Base-by-base conservation (phyloP, 2,113 vertebrate species). In the Nerophis lumbriciformis region DNA sequence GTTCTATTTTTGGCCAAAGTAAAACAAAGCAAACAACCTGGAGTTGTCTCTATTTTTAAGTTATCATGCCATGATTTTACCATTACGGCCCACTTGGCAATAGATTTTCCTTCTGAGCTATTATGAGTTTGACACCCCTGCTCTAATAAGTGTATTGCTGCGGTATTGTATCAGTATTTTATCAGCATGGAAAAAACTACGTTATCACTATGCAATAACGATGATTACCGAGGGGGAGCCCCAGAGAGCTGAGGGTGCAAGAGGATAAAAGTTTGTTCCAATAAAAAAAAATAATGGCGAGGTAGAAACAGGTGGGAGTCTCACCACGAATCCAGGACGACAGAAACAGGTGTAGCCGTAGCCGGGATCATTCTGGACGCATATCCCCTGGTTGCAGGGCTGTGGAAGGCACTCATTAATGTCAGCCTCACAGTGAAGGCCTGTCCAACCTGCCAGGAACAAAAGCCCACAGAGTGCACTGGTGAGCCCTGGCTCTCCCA, bases 291-390 rank as follows among this genome's bases (percentile, higher is more conserved):
- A 44, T 19, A 36, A 36, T 6, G 50, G 60, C 64, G 68, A 59
- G 36, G 51, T 53, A 69, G 58, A 68, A 72, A 80, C 68, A 80
- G 79, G 50, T 69, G 78, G 47, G 58, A 66, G 80, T 66, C 92
- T 90, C 80, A 95, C 94, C 93, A 94, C 92, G 91, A 93, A 95
- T 90, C 93, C 92, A 71, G 93, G 92, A 66, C 87, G 89, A 86
- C 94, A 95, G 87, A 92, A 94, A 84, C 94, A 95, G 77, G 91
- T 90, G 79, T 93, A 94, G 84, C 92, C 93, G 45, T 89, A 88
- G 83, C 89, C 79, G 5, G 92, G 91, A 70, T 91, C 85, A 21
- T 92, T 93, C 88, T 94, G 92, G 69, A 93, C 86, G 81, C 93
- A 95, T 80, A 94, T 91, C 49, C 93, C 94, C 77, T 94, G 88